A percentile compares a stretch with the other conserved stretches of the same genome.
These are phyloP conservation scores for Bryconaethiops microstoma DNA, from an alignment of 2,797 vertebrate species.

Conservation along the genomic window DNA sequence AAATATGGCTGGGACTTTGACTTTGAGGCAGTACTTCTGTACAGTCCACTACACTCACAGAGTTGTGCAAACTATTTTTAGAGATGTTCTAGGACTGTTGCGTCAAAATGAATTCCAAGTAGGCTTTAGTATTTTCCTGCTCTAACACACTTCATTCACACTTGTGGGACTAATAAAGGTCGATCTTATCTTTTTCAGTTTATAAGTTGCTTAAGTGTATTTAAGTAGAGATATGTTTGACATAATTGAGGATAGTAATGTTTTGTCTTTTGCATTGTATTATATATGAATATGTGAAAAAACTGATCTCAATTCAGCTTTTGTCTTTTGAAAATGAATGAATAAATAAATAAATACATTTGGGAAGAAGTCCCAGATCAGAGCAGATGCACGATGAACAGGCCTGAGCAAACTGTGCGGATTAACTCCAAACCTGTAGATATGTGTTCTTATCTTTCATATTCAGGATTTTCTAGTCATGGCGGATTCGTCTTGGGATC, in stretches of 20 bases:
- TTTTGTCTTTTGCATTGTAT: slow-evolving; percentile 1
- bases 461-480: no score
- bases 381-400: no score
- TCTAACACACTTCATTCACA: neutral
- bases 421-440: no score
- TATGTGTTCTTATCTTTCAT: no score
- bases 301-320: no score
- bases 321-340: neutral
- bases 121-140: neutral
- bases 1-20: neutral
- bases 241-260: neutral
- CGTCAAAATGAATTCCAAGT: neutral
- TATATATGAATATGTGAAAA: neutral
- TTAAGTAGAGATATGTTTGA: neutral
- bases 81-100: neutral
- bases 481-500: no score
- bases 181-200: neutral
- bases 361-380: no score
- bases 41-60: neutral
- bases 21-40: neutral
- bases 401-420: no score
- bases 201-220: neutral
- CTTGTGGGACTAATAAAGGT: no score
- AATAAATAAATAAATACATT: no score
- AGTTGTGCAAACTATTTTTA: slow-evolving; percentile 1